Evolutionary conservation across 1,140 invertebrate species (phyloP), one percentile per base, ranked within the genome.

Genomic region (Pogonomyrmex barbatus): DNA sequence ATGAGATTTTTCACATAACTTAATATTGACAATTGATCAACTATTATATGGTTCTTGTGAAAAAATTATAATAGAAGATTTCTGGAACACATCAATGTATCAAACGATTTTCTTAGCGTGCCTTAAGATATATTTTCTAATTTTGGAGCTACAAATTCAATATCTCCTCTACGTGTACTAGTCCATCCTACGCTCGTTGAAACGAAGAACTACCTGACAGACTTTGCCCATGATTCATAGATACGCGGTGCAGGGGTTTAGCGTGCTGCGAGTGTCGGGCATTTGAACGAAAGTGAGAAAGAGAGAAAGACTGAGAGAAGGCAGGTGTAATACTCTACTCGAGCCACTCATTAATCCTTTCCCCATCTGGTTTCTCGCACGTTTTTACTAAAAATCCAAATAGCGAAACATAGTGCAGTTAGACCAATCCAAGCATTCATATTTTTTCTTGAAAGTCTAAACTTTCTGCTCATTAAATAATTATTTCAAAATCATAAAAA

Each of bases 151-250:
- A 83, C 68, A 83, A 60, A 73, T 83, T 83, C 79, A 83, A 83
- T 83, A 30, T 73, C 56, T 54, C 68, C 50, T 30, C 30, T 33
- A 58, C 54, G 4, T 73, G 54, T 83, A 71, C 45, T 39, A 6
- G 45, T 39, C 47, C 62, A 67, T 42, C 36, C 45, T 14, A 70
- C 10, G 24, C 30, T 83, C 24, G 68, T 71, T 73, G 65, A 60
- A 83, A 73, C 24, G 42, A 83, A 73, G 39, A 73, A 52, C 65
- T 83, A 73, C 33, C 54, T 42, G 36, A 83, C 65, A 71, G 78
- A 82, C 68, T 83, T 83, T 83, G 30, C 30, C 42, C 68, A 83
- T 83, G 68, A 83, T 83, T 83, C 79, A 83, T 83, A 83, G 79
- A 73, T 83, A 83, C 79, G 60, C 56, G 68, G 68, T 17, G 39